Evolutionary conservation across 2,888 invertebrate genomes (phyloP).

Genomic region (Nysson spinosus): DNA sequence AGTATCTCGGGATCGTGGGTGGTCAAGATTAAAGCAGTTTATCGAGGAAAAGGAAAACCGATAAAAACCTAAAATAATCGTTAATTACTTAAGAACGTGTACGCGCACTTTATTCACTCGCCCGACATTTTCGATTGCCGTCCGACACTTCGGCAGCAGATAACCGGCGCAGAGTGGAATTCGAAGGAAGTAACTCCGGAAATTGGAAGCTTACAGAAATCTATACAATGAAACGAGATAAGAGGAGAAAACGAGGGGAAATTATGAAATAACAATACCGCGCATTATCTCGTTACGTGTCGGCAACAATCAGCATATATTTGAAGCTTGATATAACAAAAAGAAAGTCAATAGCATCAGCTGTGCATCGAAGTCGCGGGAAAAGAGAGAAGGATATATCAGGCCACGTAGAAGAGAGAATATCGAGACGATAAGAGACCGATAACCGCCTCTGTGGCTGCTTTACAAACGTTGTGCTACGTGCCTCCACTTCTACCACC

Average conservation of each 20-base stretch:
- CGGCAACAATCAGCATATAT: background rate
- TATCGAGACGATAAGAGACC: constrained; percentile 52
- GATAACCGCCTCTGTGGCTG: constrained; percentile 48
- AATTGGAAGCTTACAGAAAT: too few species aligned
- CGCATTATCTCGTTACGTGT: too few species aligned
- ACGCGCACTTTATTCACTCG: too few species aligned
- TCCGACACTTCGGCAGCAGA: too few species aligned
- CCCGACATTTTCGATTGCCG: too few species aligned
- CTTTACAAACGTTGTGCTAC: constrained; percentile 21
- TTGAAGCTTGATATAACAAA: background rate
- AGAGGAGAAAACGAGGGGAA: too few species aligned
- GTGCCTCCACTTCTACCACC: constrained; percentile 5
- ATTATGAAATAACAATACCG: too few species aligned
- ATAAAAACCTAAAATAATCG: background rate
- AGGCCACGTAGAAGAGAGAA: constrained; percentile 4
- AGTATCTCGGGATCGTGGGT: constrained; percentile 4
- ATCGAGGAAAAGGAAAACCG: constrained; percentile 1
- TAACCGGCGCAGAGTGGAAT: too few species aligned
- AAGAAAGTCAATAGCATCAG: background rate
- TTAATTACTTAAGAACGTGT: background rate
- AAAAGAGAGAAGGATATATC: constrained; percentile 5
- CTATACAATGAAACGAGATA: background rate
- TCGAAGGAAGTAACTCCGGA: too few species aligned
- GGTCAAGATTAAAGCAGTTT: background rate
- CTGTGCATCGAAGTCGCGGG: background rate